These are phyloP conservation scores for Lycaena phlaeas DNA, from an alignment of 2,888 invertebrate species.

Conservation along the genomic window DNA sequence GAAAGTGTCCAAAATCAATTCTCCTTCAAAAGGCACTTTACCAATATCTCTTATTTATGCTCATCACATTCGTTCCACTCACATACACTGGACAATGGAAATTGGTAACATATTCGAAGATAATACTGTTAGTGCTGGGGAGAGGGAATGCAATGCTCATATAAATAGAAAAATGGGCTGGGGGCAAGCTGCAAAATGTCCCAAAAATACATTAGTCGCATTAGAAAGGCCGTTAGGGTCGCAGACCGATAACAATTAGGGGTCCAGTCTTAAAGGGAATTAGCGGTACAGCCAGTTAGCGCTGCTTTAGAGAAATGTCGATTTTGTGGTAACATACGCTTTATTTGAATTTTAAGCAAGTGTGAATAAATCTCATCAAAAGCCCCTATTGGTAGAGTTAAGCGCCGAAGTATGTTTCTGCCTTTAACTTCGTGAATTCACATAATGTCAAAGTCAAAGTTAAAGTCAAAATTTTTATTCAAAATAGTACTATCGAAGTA, in stretches of 20 bases:
- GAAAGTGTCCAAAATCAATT: conserved; percentile 10
- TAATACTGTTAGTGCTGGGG: conserved; percentile 62
- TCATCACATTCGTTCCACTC: conserved; percentile 55
- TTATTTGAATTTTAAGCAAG: too few species aligned
- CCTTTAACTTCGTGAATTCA: too few species aligned
- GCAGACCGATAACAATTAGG: conserved; percentile 68
- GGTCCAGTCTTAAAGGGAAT: conserved; percentile 64
- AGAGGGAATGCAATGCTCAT: conserved; percentile 47
- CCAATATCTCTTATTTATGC: conserved; percentile 58
- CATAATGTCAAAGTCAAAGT: too few species aligned
- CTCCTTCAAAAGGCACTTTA: conserved; percentile 23
- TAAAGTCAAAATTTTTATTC: too few species aligned
- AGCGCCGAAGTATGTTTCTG: too few species aligned
- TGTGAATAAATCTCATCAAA: too few species aligned
- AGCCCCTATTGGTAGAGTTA: too few species aligned
- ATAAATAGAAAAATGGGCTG: conserved; percentile 67
- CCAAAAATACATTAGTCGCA: conserved; percentile 70
- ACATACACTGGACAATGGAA: conserved; percentile 58
- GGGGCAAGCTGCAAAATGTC: conserved; percentile 72
- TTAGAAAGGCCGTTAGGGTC: conserved; percentile 70
- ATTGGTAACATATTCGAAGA: conserved; percentile 70
- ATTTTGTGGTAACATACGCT: conserved; percentile 1
- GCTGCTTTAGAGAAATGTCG: conserved; percentile 38
- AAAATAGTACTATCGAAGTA: too few species aligned
- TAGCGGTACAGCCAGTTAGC: conserved; percentile 55